These are phyloP conservation scores for Macrosiphum euphorbiae DNA, from an alignment of 2,888 invertebrate genomes.

Conservation along the genomic window DNA sequence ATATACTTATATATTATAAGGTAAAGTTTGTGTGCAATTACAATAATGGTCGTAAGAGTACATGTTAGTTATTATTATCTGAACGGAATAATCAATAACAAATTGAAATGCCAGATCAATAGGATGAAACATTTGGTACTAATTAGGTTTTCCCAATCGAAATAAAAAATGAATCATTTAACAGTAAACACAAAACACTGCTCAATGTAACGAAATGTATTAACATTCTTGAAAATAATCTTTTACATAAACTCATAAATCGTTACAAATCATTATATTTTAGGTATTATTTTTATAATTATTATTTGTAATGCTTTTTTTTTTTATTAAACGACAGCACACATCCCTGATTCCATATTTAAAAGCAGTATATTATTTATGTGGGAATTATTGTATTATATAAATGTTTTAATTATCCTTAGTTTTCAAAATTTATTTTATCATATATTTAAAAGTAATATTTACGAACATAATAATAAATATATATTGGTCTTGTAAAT, in stretches of 20 bases:
- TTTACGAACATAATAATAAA: background rate
- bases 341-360: background rate
- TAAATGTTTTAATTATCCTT: background rate
- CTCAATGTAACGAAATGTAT: background rate
- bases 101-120: background rate
- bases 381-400: background rate
- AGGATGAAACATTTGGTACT: background rate
- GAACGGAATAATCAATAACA: background rate
- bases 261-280: too few species aligned
- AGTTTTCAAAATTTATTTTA: background rate
- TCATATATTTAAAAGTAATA: background rate
- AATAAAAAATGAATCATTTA: background rate
- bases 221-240: background rate
- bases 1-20: background rate
- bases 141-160: background rate
- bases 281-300: background rate
- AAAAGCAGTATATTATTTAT: background rate
- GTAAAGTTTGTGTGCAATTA: background rate
- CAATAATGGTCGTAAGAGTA: background rate
- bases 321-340: background rate
- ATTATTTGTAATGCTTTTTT: background rate
- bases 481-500: background rate
- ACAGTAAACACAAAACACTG: background rate
- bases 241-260: background rate
- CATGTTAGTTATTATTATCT: background rate